Base-by-base conservation (phyloP, 2,797 vertebrate species). In the Cossypha heuglini region DNA sequence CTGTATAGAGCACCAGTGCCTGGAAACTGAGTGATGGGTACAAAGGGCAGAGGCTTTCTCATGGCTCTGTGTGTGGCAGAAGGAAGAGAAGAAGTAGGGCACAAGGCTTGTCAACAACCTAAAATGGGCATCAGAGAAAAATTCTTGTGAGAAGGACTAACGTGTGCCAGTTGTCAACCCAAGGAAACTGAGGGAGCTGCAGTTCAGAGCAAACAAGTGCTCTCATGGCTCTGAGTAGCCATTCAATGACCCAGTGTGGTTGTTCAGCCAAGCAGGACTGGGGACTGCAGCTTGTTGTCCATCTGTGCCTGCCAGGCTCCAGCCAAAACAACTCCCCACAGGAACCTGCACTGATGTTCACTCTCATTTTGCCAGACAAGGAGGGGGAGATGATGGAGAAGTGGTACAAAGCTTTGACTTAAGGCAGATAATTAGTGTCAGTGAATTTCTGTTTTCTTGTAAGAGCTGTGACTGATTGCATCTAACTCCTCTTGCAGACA, bases 331-430 rank as follows among this genome's bases (percentile, higher is more conserved):
- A 25, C 25, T 78, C 69, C 73, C 83, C 4, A 0, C 15, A 84
- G 86, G 86, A 93, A 33, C 80, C 71, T 18, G 7, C 7, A 59
- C 80, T 64, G 92, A 96, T 85, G 67, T 20, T 93, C 6, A 1
- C 76, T 94, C 80, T 88, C 64, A 74, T 95, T 96, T 91, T 96
- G 96, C 82, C 86, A 97, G 94, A 69, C 42, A 19, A 52, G 15
- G 75, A 94, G 29, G 18, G 69, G 43, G 15, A 96, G 74, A 75
- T 13, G 42, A 48, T 9, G 45, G 86, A 84, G 37, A 75, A 88
- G 54, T 64, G 55, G 31, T 92, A 82, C 52, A 80, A 85, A 90
- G 58, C 67, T 92, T 88, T 79, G 42, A 87, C 81, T 88, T 81
- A 71, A 91, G 91, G 85, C 92, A 91, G 94, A 94, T 66, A 93